Conservation (phyloP, 2,888 invertebrate genomes). For the Eupithecia inturbata region DNA sequence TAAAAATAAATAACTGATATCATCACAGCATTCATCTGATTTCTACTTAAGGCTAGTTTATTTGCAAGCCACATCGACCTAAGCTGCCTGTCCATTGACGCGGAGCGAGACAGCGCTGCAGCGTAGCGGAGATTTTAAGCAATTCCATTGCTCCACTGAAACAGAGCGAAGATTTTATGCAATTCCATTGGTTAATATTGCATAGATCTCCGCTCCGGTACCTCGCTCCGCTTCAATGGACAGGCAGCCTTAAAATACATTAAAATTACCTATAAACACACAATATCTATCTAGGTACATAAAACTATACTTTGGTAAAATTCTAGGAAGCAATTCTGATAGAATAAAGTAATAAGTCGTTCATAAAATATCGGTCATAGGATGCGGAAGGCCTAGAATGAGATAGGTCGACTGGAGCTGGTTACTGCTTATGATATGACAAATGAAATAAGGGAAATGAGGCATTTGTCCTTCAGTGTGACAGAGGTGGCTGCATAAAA, state of each 20-base stretch:
- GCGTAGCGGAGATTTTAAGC: neutral
- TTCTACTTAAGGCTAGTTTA: neutral
- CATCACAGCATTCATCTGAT: conserved; percentile 2
- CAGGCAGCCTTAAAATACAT: neutral
- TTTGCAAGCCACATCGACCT: neutral
- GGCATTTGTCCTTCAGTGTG: neutral
- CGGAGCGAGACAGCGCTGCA: neutral
- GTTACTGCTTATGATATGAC: neutral
- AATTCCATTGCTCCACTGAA: neutral
- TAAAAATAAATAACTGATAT: neutral
- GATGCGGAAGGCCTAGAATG: neutral
- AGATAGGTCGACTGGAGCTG: neutral
- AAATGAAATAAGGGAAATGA: neutral
- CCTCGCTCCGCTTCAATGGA: neutral
- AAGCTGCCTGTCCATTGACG: neutral
- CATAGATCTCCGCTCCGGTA: neutral
- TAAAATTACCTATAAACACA: neutral
- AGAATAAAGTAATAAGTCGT: neutral
- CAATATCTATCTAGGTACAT: neutral
- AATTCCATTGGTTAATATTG: neutral
- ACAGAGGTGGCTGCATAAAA: neutral
- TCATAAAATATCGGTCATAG: neutral
- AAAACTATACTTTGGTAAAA: conserved; percentile 15
- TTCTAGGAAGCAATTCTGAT: conserved; percentile 7
- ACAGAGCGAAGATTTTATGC: neutral